phyloP scores from a whole-genome alignment of 2,888 invertebrate species.

The Octonoba sinensis region DNA sequence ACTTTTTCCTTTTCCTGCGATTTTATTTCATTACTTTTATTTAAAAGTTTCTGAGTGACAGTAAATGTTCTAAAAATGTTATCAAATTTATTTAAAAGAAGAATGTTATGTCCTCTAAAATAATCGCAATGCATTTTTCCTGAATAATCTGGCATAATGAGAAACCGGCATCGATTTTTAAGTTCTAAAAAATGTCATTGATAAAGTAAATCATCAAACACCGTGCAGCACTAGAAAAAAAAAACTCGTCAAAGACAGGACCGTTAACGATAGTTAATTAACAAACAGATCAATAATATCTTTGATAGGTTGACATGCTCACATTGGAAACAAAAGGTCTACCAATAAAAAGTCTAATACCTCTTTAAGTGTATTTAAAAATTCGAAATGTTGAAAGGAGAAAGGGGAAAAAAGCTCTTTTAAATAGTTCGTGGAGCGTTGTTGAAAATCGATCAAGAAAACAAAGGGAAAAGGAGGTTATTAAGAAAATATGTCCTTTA shows the following conservation, averaged over 20 bases:
- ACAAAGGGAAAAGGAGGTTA: constrained; percentile 17
- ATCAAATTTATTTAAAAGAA: no score
- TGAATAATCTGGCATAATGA: no score
- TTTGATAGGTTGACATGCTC: neutral
- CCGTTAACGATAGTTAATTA: constrained; percentile 22
- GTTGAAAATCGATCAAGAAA: constrained; percentile 21
- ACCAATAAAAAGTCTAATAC: constrained; percentile 4
- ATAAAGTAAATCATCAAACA: no score
- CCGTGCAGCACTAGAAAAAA: no score
- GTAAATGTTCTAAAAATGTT: no score
- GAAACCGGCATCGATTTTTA: no score
- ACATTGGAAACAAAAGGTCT: constrained; percentile 35
- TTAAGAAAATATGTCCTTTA: constrained; percentile 48
- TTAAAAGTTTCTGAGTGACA: no score
- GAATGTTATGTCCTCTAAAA: no score
- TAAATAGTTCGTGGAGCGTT: constrained; percentile 23
- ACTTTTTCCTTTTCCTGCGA: no score
- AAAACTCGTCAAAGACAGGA: neutral
- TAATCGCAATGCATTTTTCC: no score
- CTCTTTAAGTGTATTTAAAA: constrained; percentile 34
- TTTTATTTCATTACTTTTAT: no score
- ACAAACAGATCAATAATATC: constrained; percentile 29
- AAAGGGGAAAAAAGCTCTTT: constrained; percentile 18
- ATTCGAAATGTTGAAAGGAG: neutral
- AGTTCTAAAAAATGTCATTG: no score